These are phyloP conservation scores for Neodiprion lecontei DNA, from an alignment of 1,140 invertebrate species.

Conservation along the genomic window DNA sequence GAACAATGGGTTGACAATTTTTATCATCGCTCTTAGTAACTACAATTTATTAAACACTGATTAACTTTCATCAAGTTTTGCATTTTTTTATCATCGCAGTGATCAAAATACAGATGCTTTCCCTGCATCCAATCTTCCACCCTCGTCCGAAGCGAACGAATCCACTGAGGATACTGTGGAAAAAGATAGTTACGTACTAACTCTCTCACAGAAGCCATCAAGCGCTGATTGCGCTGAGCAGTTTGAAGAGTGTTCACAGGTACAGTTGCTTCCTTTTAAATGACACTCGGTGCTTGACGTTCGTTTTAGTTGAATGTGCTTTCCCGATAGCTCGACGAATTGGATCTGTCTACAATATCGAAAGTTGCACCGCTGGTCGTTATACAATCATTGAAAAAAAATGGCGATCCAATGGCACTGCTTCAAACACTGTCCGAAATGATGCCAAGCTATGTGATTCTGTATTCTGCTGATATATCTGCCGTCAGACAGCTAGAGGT, in stretches of 20 bases:
- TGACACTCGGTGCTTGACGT: background rate
- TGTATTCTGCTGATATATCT: constrained; percentile 90
- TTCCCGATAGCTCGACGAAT: constrained; percentile 66
- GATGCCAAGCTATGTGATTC: constrained; percentile 83
- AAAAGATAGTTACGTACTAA: constrained; percentile 72
- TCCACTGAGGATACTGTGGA: constrained; percentile 53
- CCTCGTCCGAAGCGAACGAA: background rate
- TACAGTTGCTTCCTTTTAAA: constrained; percentile 44
- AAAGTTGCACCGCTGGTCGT: constrained; percentile 69
- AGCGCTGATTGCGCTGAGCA: constrained; percentile 52
- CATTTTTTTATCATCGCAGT: constrained; percentile 62
- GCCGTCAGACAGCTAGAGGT: constrained; percentile 90
- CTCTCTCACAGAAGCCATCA: constrained; percentile 66
- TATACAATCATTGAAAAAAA: constrained; percentile 79
- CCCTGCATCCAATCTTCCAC: constrained; percentile 25
- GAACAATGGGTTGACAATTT: background rate
- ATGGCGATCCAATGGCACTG: constrained; percentile 73
- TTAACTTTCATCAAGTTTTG: constrained; percentile 36
- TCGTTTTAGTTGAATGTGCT: constrained; percentile 16
- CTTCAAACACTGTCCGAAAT: constrained; percentile 71
- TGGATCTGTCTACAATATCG: constrained; percentile 68
- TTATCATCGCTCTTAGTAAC: background rate
- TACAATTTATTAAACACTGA: constrained; percentile 29
- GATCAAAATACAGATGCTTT: constrained; percentile 15
- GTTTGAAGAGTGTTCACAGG: constrained; percentile 74